Evolutionary conservation across 2,797 vertebrate genomes (phyloP).

Genomic region (Chrysocyon brachyurus): DNA sequence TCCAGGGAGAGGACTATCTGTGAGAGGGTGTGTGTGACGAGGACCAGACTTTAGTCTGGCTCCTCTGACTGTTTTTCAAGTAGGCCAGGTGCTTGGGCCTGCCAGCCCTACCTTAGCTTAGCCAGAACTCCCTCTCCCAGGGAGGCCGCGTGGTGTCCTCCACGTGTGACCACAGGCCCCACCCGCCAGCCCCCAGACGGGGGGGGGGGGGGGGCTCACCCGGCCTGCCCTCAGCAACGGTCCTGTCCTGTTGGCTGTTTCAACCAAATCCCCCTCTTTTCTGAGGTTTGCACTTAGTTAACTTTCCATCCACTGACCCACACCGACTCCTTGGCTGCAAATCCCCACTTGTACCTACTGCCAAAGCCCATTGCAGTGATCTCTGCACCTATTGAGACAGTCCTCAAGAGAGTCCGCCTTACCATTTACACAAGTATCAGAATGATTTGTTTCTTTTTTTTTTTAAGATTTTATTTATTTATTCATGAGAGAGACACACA

Average conservation of each 20-base stretch:
- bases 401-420: neutral
- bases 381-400: neutral
- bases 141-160: neutral
- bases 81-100: neutral
- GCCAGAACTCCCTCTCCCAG: neutral
- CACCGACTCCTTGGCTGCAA: neutral
- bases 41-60: neutral
- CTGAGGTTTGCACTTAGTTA: neutral
- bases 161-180: neutral
- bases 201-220: accelerated
- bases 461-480: too few relatives aligned
- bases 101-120: neutral
- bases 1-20: neutral
- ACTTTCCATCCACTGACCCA: neutral
- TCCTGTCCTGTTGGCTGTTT: neutral
- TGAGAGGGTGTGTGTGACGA: neutral
- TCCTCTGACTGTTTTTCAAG: neutral
- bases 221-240: neutral
- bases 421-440: neutral
- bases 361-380: accelerated
- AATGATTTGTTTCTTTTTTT: neutral
- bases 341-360: neutral
- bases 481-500: too few relatives aligned
- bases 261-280: neutral
- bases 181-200: neutral